Evolutionary conservation across 1,140 invertebrate species (phyloP).

Genomic region (Venturia canescens): DNA sequence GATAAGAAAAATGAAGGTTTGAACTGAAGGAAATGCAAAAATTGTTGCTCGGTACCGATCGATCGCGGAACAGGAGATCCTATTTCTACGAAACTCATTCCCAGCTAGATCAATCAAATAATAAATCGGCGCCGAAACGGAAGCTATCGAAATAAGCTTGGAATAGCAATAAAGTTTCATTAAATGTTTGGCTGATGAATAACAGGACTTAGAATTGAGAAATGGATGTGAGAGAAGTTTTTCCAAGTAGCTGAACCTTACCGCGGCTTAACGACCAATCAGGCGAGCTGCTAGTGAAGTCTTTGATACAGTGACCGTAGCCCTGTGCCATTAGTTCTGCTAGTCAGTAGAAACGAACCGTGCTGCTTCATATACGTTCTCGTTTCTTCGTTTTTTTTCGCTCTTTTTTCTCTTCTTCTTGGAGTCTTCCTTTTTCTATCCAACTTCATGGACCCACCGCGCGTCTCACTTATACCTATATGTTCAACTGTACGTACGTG

Average conservation of each 20-base stretch:
- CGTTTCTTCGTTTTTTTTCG: slow-evolving; percentile 17
- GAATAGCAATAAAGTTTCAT: neutral
- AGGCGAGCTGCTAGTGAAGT: slow-evolving; percentile 1
- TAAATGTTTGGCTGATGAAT: neutral
- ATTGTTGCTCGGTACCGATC: too few relatives aligned
- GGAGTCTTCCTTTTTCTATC: neutral
- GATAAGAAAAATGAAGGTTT: too few relatives aligned
- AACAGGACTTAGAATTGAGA: neutral
- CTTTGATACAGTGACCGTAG: slow-evolving; percentile 27
- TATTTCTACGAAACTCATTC: too few relatives aligned
- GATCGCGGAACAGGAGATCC: too few relatives aligned
- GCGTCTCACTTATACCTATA: neutral
- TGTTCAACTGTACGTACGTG: neutral
- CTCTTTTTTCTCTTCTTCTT: neutral
- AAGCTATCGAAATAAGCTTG: neutral
- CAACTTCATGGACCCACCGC: slow-evolving; percentile 35
- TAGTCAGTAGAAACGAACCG: slow-evolving; percentile 1
- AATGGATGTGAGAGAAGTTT: neutral
- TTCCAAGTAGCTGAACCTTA: slow-evolving; percentile 3
- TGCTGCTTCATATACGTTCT: slow-evolving; percentile 11
- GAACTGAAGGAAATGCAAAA: too few relatives aligned
- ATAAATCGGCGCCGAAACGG: neutral
- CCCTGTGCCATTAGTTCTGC: slow-evolving; percentile 10
- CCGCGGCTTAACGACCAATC: slow-evolving; percentile 3
- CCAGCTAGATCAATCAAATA: too few relatives aligned